Base-by-base conservation (phyloP, 2,113 vertebrate genomes). In the Acinonyx jubatus region DNA sequence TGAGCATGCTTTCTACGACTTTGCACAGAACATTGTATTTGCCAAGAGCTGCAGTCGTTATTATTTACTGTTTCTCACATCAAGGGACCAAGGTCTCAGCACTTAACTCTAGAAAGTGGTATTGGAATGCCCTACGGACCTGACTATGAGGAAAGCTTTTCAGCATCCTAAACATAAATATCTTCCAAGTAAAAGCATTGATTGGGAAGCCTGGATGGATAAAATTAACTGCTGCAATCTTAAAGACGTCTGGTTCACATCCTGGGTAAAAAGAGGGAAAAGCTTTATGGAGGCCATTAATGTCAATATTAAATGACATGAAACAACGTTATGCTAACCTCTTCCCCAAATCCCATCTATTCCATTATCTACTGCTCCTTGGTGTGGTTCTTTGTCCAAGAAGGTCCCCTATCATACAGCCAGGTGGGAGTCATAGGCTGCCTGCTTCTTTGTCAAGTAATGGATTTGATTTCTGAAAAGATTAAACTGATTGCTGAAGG, bases 161-260 rank as follows among this genome's bases (percentile, higher is more conserved):
- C 50, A 94, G 89, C 45, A 76, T 88, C 52, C 87, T 82, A 71
- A 80, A 86, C 45, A 52, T 81, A 94, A 96, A 88, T 88, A 96
- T 66, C 92, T 91, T 61, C 66, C 45, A 33, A 96, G 92, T 93
- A 76, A 97, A 96, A 97, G 92, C 95, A 96, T 96, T 83, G 95
- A 97, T 97, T 93, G 61, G 86, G 89, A 96, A 95, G 80, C 74
- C 79, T 33, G 29, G 41, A 33, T 94, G 84, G 89, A 89, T 92
- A 91, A 96, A 94, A 95, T 93, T 89, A 94, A 95, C 74, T 68
- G 66, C 73, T 84, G 8, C n/a, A 79, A 66, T 68, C 81, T 96
- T 89, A 81, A 96, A 95, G 82, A 76, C 0, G 57, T 94, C 94
- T 96, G 96, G 50, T 4, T 95, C 33, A 92, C 76, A 91, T 95